phyloP scores from a whole-genome alignment of 2,888 invertebrate species.

The Trissoscelio sp. region DNA sequence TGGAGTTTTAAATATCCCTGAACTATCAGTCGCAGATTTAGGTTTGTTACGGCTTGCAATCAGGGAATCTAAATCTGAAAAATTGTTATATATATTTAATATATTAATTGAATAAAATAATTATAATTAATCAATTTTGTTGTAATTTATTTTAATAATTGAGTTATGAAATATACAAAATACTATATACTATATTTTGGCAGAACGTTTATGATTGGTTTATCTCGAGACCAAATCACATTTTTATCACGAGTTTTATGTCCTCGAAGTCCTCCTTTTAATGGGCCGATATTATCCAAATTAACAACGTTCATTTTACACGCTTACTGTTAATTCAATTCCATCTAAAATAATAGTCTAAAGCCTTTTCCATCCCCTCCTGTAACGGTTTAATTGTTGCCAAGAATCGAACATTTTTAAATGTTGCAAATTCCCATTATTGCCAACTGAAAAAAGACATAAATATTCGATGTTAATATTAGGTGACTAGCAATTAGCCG shows the following conservation, averaged over 20 bases:
- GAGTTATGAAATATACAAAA: constrained; percentile 1
- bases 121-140: not conserved
- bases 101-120: not conserved
- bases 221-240: constrained; percentile 52
- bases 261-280: constrained; percentile 7
- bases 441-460: no score
- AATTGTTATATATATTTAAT: not conserved
- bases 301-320: constrained; percentile 48
- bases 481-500: no score
- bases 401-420: no score
- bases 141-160: not conserved
- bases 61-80: constrained; percentile 27
- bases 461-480: no score
- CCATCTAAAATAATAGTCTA: no score
- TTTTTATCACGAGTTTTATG: constrained; percentile 39
- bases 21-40: constrained; percentile 6
- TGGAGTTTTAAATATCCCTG: constrained; percentile 43
- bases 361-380: no score
- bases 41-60: not conserved
- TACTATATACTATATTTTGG: constrained; percentile 36
- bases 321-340: not conserved
- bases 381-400: no score
- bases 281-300: constrained; percentile 4
- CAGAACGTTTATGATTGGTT: constrained; percentile 33
- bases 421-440: no score